Base-by-base conservation (phyloP, 2,113 vertebrate species). In the Oostethus manadensis region DNA sequence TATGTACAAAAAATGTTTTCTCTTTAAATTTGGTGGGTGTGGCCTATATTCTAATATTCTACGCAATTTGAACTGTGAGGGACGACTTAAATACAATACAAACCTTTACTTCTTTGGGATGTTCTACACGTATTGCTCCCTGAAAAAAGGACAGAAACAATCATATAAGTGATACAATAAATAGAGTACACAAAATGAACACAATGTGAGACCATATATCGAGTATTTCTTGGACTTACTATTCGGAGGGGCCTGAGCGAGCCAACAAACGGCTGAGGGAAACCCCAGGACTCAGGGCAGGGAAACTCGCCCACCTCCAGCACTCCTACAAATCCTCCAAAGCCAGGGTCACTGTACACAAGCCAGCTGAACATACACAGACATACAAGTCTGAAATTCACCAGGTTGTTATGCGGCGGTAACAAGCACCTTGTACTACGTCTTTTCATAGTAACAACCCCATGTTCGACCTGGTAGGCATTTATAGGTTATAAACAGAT, bases 91-190 rank as follows among this genome's bases (percentile, higher is more conserved):
- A 50, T 50, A 20, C 11, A 45, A 26, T 23, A 64, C 16, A 51
- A 87, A 98, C 96, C 94, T 95, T 94, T 44, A 89, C 86, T n/a
- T 94, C 92, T 42, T 84, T 80, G 5, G 92, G 89, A 66, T 83
- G 86, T 84, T 99, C 94, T 82, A 99, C 95, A 79, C 87, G 94
- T 64, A 97, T 92, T 35, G 84, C 83, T 68, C 97, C 94, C 97
- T 99, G 80, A 62, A 79, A 80, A 42, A 6, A 71, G 60, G 17
- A 77, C 14, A 73, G 14, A 58, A 8, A 16, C 9, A 11, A 20
- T 23, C 16, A 18, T 79, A 38, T 72, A 33, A 23, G 6, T 1
- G 1, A 62, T 13, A 21, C 11, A 42, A 42, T 42, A 42, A 11
- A 42, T 8, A 42, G 10, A 56, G 23, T 0, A 38, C 0, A 22